Base-by-base conservation (phyloP, 2,797 vertebrate species). In the Pyrocephalus nanus region DNA sequence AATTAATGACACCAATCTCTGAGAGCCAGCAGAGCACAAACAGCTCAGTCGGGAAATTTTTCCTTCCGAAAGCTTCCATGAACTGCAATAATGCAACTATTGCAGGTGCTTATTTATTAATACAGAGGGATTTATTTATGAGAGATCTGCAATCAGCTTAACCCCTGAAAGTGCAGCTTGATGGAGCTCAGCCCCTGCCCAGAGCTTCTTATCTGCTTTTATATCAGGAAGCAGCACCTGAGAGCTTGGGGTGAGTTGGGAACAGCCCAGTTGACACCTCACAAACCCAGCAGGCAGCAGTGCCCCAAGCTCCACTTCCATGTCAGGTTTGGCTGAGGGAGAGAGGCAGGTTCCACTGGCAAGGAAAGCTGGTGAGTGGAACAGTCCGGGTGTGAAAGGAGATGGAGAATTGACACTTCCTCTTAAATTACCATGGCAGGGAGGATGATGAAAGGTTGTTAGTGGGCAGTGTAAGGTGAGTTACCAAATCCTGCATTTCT, bases 1-100 rank as follows among this genome's bases (percentile, higher is more conserved):
- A 94, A 5, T 93, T 95, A 95, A 93, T 30, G 83, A 90, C 79
- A 85, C 83, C 65, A 16, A 61, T n/a, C 89, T 92, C 79, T 72
- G 61, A 11, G 58, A 94, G 74, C 34, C n/a, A 45, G 76, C 72
- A 76, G 78, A 94, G 62, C 60, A 86, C 78, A 70, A 94, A 95
- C 8, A 34, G 85, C 64, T 89, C 42, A 26, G 54, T 78, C 8
- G 30, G 90, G 89, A 95, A 93, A 55, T 85, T 64, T 76, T 69
- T 85, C 88, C 66, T 92, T 76, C 89, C 50, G 57, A 96, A 78
- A 96, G 92, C 86, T 90, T 90, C 62, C 15, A 2, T 62, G 32
- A 40, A 12, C 60, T 66, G 32, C 36, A 88, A 96, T 86, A 92
- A 95, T 76, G 66, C 53, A 60, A 69, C 70, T 32, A 75, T n/a